Percentiles rank a stretch among this genome's conserved stretches.
Evolutionary conservation across 2,888 invertebrate genomes (phyloP).

Genomic region (Spilosoma lubricipeda): DNA sequence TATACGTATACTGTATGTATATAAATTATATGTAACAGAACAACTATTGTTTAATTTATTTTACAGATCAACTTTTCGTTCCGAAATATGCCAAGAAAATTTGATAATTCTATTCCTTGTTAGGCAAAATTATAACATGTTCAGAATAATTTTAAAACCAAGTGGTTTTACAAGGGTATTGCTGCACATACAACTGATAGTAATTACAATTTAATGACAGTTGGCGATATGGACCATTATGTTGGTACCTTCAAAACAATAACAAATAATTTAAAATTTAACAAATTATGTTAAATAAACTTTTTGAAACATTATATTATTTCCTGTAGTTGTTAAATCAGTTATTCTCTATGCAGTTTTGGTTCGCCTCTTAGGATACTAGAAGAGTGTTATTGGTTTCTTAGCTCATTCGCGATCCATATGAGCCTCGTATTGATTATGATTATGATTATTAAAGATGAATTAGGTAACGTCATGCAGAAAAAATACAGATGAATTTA

Average conservation of each 20-base stretch:
- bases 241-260: too few species aligned
- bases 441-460: too few species aligned
- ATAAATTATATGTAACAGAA: too few species aligned
- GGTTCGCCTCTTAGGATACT: background rate
- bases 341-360: background rate
- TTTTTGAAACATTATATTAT: background rate
- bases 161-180: background rate
- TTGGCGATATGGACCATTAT: background rate
- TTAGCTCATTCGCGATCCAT: background rate
- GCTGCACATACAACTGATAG: background rate
- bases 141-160: background rate
- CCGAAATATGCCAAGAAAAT: background rate
- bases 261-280: background rate
- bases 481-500: too few species aligned
- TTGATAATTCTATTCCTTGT: too few species aligned
- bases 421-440: background rate
- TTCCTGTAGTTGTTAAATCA: background rate
- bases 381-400: background rate
- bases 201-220: background rate
- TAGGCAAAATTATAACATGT: too few species aligned
- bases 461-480: background rate
- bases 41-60: too few species aligned
- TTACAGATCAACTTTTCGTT: too few species aligned
- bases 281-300: background rate
- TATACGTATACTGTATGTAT: too few species aligned